These are phyloP conservation scores for Eristalis tenax DNA, from an alignment of 2,888 invertebrate species.

Conservation along the genomic window DNA sequence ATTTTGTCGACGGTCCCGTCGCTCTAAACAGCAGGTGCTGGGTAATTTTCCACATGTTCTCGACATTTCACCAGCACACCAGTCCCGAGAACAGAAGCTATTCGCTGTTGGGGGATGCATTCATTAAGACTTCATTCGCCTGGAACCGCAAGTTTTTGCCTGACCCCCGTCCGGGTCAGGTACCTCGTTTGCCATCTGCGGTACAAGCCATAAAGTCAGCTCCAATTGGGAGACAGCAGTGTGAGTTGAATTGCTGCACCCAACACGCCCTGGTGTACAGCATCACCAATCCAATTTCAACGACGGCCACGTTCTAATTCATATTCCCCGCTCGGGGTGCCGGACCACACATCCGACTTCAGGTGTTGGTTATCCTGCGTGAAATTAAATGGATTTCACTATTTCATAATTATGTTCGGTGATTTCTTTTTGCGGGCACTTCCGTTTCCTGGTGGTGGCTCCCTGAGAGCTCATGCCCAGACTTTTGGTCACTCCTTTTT, in stretches of 20 bases:
- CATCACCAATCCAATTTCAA: background rate
- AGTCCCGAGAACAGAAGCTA: constrained; percentile 24
- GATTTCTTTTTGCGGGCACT: background rate
- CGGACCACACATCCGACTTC: constrained; percentile 16
- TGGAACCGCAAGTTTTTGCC: constrained; percentile 23
- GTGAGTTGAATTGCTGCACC: background rate
- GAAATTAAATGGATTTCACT: constrained; percentile 67
- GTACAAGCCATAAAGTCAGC: background rate
- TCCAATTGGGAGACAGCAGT: background rate
- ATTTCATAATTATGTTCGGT: constrained; percentile 63
- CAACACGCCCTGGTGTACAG: background rate
- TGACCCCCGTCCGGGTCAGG: background rate
- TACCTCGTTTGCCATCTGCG: background rate
- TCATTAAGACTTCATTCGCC: constrained; percentile 56
- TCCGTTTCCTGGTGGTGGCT: background rate
- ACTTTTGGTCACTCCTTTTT: constrained; percentile 6
- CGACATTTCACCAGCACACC: background rate
- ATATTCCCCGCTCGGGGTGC: constrained; percentile 18
- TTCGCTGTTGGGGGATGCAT: constrained; percentile 19
- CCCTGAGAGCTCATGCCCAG: constrained; percentile 1
- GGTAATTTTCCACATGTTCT: background rate
- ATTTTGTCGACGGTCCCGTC: background rate
- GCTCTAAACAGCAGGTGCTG: background rate
- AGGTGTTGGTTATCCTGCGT: constrained; percentile 59
- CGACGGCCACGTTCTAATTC: constrained; percentile 32